These are phyloP conservation scores for Rhamphomyia laevipes DNA, from an alignment of 2,888 invertebrate species.

Conservation along the genomic window DNA sequence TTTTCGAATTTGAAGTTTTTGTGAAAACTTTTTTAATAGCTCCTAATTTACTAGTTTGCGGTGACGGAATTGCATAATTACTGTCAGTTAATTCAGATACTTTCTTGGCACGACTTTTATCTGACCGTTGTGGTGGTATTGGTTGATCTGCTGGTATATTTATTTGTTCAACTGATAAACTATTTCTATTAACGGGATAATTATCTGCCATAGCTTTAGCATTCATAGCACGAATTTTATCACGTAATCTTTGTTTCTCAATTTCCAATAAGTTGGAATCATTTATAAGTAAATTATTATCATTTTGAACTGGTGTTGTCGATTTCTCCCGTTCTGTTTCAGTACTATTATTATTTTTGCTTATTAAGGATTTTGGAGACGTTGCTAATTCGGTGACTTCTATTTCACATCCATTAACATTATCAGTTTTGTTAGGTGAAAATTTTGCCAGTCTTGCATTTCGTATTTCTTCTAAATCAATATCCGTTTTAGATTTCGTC, in stretches of 20 bases:
- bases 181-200: slow-evolving; percentile 13
- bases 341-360: background rate
- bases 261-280: slow-evolving; percentile 15
- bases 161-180: background rate
- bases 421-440: slow-evolving; percentile 4
- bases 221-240: slow-evolving; percentile 18
- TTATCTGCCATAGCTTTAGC: slow-evolving; percentile 18
- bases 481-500: slow-evolving; percentile 4
- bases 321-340: background rate
- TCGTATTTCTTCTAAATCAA: slow-evolving; percentile 28
- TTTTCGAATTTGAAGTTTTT: background rate
- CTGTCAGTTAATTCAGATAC: slow-evolving; percentile 1
- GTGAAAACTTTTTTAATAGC: slow-evolving; percentile 20
- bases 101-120: background rate
- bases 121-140: too few relatives aligned
- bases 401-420: background rate
- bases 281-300: background rate
- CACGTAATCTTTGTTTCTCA: slow-evolving; percentile 18
- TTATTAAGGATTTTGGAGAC: background rate
- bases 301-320: background rate
- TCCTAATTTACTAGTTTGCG: slow-evolving; percentile 12
- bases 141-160: background rate
- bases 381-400: background rate
- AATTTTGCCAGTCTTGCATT: slow-evolving; percentile 35
- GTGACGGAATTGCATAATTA: background rate